Evolutionary conservation across 2,797 vertebrate species (phyloP).

Genomic region (Galaxias olidus): DNA sequence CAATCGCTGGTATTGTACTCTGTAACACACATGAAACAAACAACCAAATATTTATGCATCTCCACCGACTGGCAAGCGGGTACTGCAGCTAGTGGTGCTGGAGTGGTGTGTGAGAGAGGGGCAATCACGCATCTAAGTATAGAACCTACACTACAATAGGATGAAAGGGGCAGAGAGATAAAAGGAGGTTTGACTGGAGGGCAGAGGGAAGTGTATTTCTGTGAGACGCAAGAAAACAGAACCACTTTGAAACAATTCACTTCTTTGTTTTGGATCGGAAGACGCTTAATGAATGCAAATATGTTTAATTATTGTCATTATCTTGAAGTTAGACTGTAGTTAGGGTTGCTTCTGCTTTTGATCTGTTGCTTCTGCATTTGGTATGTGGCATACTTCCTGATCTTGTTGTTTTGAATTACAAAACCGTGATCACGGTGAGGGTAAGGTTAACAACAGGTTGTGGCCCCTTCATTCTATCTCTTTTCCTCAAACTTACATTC

Average conservation of each 20-base stretch:
- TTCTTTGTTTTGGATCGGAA: background rate
- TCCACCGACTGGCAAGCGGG: too few relatives aligned
- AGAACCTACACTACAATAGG: background rate
- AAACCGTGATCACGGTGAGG: too few relatives aligned
- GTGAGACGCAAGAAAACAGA: constrained; percentile 14
- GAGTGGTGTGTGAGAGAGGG: background rate
- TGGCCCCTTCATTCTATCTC: background rate
- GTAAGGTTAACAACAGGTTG: background rate
- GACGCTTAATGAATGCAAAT: constrained; percentile 15
- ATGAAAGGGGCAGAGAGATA: constrained; percentile 4
- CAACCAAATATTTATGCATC: too few relatives aligned
- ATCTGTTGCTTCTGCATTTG: too few relatives aligned
- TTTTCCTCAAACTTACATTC: background rate
- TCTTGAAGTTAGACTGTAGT: background rate
- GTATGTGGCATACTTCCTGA: too few relatives aligned
- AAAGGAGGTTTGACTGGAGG: constrained; percentile 14
- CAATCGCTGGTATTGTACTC: too few relatives aligned
- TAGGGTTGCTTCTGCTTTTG: too few relatives aligned
- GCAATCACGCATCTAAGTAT: constrained; percentile 25
- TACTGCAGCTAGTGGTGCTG: too few relatives aligned
- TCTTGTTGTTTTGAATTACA: too few relatives aligned
- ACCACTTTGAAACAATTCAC: background rate
- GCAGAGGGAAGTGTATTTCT: constrained; percentile 16
- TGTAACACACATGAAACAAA: too few relatives aligned
- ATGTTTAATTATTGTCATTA: constrained; percentile 29